A percentile compares a stretch with the other conserved stretches of the same genome.
phyloP scores from a whole-genome alignment of 1,140 invertebrate genomes.

The Saccostrea glomerata region DNA sequence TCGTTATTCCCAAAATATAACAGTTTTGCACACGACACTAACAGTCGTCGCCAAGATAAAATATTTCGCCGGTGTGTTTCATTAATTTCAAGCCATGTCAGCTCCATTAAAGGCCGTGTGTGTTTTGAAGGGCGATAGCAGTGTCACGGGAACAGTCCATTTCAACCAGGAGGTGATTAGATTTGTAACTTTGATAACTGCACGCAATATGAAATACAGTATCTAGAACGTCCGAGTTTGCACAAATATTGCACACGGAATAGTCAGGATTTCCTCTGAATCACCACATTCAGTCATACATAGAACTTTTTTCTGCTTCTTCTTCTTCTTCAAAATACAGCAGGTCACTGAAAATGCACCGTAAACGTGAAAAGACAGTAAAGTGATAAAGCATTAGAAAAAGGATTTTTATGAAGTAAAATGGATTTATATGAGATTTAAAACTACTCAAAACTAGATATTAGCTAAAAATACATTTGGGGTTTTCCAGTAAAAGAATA shows the following conservation, averaged over 20 bases:
- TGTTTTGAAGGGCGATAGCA: slow-evolving; percentile 87
- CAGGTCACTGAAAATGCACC: too few species aligned
- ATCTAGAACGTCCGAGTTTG: slow-evolving; percentile 25
- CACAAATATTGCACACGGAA: background rate
- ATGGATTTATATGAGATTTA: too few species aligned
- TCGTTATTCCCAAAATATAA: background rate
- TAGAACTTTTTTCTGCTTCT: too few species aligned
- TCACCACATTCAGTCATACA: background rate
- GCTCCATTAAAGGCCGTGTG: slow-evolving; percentile 87
- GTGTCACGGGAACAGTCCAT: slow-evolving; percentile 87
- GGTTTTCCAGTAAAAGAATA: too few species aligned
- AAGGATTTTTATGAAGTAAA: too few species aligned
- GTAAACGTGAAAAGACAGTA: too few species aligned
- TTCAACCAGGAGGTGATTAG: slow-evolving; percentile 84
- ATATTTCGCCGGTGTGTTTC: background rate
- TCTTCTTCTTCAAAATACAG: too few species aligned
- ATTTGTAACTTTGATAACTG: background rate
- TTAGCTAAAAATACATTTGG: too few species aligned
- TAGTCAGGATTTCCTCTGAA: background rate
- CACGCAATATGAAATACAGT: background rate
- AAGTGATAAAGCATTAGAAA: too few species aligned
- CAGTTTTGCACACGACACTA: background rate
- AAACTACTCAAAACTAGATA: too few species aligned
- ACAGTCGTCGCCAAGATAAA: slow-evolving; percentile 9
- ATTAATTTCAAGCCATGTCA: background rate